phyloP scores from a whole-genome alignment of 2,888 invertebrate genomes.

The Mayetiola destructor region DNA sequence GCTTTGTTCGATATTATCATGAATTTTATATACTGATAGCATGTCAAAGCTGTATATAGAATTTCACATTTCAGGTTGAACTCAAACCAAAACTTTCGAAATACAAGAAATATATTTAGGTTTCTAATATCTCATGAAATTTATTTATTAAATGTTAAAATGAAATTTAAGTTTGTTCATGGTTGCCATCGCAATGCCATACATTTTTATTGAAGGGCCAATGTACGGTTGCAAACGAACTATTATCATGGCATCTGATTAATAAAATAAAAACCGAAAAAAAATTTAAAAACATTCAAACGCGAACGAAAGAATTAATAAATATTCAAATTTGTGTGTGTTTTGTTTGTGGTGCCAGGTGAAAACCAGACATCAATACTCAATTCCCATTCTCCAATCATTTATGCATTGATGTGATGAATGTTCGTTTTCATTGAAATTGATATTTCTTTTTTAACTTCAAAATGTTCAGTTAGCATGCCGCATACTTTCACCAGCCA shows the following conservation, averaged over 20 bases:
- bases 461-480: no score
- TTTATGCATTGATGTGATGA: no score
- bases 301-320: not conserved
- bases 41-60: not conserved
- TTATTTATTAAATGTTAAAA: not conserved
- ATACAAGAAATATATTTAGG: not conserved
- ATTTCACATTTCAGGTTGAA: conserved; percentile 1
- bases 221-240: not conserved
- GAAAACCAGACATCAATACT: no score
- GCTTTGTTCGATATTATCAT: no score
- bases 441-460: no score
- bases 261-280: not conserved
- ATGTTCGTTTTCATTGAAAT: no score
- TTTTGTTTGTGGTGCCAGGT: no score
- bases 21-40: not conserved
- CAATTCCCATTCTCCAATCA: no score
- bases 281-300: no score
- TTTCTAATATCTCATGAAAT: not conserved
- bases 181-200: conserved; percentile 5
- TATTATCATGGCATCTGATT: not conserved
- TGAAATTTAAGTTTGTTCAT: not conserved
- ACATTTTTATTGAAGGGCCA: no score
- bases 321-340: no score
- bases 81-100: not conserved
- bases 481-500: no score